These are phyloP conservation scores for Micromesistius poutassou DNA, from an alignment of 2,797 vertebrate species.

Conservation along the genomic window DNA sequence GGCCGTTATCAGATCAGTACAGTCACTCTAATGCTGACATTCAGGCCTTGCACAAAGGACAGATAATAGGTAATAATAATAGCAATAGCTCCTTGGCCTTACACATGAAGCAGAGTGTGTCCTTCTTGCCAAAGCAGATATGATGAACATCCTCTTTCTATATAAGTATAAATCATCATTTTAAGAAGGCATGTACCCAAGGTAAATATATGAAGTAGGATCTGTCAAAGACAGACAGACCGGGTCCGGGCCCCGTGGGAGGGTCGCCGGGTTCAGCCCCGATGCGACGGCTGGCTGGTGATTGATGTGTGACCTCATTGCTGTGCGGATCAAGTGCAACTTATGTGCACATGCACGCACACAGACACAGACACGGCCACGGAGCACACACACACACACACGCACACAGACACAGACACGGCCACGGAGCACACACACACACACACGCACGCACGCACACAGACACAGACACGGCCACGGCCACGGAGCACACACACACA, in stretches of 20 bases:
- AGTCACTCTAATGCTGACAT: too few species aligned
- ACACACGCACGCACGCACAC: background rate
- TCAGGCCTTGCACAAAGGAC: too few species aligned
- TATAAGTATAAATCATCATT: conserved; percentile 11
- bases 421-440: background rate
- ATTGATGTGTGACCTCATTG: conserved; percentile 35
- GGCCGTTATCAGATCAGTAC: too few species aligned
- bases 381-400: background rate
- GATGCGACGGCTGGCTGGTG: conserved; percentile 19
- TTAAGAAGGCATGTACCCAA: background rate
- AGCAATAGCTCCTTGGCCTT: background rate
- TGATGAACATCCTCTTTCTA: background rate
- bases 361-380: conserved; percentile 1
- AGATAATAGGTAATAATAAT: too few species aligned
- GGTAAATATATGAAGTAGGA: background rate
- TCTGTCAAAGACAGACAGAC: background rate
- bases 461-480: too few species aligned
- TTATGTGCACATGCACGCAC: conserved; percentile 8
- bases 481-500: background rate
- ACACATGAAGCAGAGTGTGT: background rate
- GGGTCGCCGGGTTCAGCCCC: background rate
- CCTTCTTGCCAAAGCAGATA: too few species aligned
- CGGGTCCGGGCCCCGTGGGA: background rate
- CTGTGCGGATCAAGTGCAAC: conserved; percentile 10
- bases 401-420: background rate